These are phyloP conservation scores for Diabrotica balteata DNA, from an alignment of 2,888 invertebrate species.

Conservation along the genomic window DNA sequence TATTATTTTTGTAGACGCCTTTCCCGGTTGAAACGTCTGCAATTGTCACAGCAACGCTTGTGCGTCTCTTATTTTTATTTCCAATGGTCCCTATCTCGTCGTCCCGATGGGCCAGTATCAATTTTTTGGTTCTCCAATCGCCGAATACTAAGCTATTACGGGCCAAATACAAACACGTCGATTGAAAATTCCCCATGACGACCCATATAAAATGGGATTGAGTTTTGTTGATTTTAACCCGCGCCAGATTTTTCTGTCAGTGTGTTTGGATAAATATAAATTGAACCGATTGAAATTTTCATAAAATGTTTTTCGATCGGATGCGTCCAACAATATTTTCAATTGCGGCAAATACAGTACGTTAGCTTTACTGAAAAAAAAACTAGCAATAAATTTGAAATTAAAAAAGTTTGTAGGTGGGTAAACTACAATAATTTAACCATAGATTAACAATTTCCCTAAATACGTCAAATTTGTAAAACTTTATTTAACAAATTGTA, in stretches of 20 bases:
- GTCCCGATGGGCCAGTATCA: neutral
- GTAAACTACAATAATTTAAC: too few relatives aligned
- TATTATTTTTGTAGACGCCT: too few relatives aligned
- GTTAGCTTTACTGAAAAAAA: too few relatives aligned
- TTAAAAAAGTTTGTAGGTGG: too few relatives aligned
- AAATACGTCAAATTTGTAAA: too few relatives aligned
- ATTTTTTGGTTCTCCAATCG: conserved; percentile 3
- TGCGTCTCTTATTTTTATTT: conserved; percentile 1
- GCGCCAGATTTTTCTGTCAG: neutral
- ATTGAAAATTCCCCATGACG: conserved; percentile 12
- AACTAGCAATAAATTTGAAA: too few relatives aligned
- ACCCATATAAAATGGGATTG: conserved; percentile 6
- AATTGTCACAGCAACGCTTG: neutral
- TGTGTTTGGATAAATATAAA: conserved; percentile 7
- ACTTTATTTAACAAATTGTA: too few relatives aligned
- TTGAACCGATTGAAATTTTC: neutral
- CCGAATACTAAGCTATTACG: conserved; percentile 7
- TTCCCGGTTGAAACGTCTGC: too few relatives aligned
- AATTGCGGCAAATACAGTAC: too few relatives aligned
- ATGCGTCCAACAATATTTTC: neutral
- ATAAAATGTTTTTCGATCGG: neutral
- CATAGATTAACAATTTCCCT: too few relatives aligned
- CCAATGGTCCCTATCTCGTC: neutral
- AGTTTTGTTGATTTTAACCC: conserved; percentile 12
- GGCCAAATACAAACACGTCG: conserved; percentile 13